Conservation (phyloP, 2,888 invertebrate genomes). For the Tetanocera ferruginea region DNA sequence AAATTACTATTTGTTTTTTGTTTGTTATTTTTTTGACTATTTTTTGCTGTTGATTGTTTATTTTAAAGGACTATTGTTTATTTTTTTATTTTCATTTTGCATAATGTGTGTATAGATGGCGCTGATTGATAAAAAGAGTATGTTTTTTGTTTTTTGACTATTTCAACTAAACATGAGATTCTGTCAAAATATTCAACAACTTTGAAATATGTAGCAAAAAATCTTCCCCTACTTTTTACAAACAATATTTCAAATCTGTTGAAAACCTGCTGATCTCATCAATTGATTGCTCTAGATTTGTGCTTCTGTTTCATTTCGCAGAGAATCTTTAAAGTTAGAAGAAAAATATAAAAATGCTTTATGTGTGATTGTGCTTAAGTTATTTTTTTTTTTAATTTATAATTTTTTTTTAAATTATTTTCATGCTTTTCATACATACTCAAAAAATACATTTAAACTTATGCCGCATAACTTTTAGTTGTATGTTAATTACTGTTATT, state of each 20-base stretch:
- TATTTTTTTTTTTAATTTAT: constrained; percentile 14
- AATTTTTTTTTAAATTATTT: not conserved
- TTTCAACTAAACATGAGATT: too few relatives aligned
- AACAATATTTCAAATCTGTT: constrained; percentile 52
- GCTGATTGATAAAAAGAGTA: not conserved
- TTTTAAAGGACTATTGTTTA: constrained; percentile 38
- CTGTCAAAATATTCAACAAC: constrained; percentile 23
- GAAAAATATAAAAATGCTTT: not conserved
- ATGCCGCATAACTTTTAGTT: not conserved
- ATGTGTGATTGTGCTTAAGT: not conserved
- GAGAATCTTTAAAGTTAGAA: too few relatives aligned
- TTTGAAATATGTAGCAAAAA: constrained; percentile 55
- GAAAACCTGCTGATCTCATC: not conserved
- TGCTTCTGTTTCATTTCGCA: too few relatives aligned
- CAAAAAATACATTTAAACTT: not conserved
- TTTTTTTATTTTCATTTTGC: not conserved
- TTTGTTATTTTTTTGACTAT: not conserved
- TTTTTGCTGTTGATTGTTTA: not conserved
- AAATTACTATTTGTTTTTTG: constrained; percentile 11
- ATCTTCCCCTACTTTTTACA: constrained; percentile 67
- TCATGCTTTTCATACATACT: not conserved
- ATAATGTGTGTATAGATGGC: not conserved
- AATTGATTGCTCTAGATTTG: too few relatives aligned
- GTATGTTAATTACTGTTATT: not conserved
- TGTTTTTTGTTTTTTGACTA: too few relatives aligned